Percentiles rank a stretch among this genome's conserved stretches.
phyloP scores from a whole-genome alignment of 2,888 invertebrate genomes.

The Scrobipalpa costella region DNA sequence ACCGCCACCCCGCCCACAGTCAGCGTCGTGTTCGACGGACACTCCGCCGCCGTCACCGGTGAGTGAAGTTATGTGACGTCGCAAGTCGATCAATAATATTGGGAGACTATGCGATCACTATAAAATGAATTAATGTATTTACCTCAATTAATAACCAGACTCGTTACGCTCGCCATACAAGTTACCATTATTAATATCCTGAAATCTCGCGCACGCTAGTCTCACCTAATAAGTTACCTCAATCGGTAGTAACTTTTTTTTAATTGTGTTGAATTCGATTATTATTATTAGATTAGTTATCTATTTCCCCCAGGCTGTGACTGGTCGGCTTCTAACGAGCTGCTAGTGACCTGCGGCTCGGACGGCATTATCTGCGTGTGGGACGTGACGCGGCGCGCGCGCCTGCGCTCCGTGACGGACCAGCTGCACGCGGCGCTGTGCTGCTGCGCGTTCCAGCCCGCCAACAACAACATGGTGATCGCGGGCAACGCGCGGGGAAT shows the following conservation, averaged over 20 bases:
- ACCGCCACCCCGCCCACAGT: slow-evolving; percentile 86
- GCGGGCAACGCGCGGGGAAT: slow-evolving; percentile 87
- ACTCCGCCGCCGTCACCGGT: slow-evolving; percentile 88
- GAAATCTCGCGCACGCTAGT: no score
- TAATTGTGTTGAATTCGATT: no score
- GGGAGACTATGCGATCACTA: no score
- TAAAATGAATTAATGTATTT: no score
- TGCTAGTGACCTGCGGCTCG: slow-evolving; percentile 88
- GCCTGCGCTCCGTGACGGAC: slow-evolving; percentile 84
- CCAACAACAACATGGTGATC: slow-evolving; percentile 92
- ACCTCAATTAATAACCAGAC: no score
- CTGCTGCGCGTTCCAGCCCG: slow-evolving; percentile 90
- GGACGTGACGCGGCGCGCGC: slow-evolving; percentile 83
- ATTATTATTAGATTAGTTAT: no score
- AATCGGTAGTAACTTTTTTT: no score
- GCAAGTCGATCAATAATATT: not conserved
- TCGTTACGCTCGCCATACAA: no score
- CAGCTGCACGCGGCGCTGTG: slow-evolving; percentile 83
- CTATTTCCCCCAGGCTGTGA: slow-evolving; percentile 88
- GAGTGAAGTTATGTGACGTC: slow-evolving; percentile 32
- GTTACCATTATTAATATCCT: no score
- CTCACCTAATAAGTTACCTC: no score
- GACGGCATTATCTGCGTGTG: slow-evolving; percentile 89
- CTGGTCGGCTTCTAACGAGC: slow-evolving; percentile 93
- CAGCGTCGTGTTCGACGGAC: slow-evolving; percentile 86